These are phyloP conservation scores for Archips crataeganus DNA, from an alignment of 2,888 invertebrate genomes.

Conservation along the genomic window DNA sequence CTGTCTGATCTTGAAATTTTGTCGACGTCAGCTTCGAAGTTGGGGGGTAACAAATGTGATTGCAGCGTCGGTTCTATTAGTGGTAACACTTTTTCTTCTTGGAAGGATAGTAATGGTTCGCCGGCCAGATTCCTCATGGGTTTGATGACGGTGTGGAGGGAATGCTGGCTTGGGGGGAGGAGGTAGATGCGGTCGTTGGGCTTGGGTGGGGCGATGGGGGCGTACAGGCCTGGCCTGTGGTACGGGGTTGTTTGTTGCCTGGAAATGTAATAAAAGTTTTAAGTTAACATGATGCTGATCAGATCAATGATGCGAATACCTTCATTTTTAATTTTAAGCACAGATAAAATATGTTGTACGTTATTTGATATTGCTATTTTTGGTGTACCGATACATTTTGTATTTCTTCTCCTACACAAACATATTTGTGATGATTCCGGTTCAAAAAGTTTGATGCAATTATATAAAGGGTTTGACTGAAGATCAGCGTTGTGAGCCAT, in stretches of 20 bases:
- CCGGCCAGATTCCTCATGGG: conserved; percentile 63
- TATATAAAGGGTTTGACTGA: no score
- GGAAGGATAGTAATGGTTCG: conserved; percentile 68
- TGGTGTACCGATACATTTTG: no score
- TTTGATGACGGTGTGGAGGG: conserved; percentile 72
- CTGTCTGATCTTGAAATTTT: conserved; percentile 68
- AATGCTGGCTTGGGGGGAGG: conserved; percentile 68
- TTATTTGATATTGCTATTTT: no score
- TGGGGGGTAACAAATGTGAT: conserved; percentile 67
- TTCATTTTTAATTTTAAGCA: no score
- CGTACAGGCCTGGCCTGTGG: conserved; percentile 84
- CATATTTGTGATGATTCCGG: no score
- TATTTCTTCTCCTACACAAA: no score
- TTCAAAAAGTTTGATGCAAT: no score
- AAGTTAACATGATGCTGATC: background rate
- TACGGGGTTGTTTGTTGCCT: conserved; percentile 73
- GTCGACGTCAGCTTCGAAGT: conserved; percentile 58
- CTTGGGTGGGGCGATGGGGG: conserved; percentile 80
- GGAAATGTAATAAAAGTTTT: conserved; percentile 48
- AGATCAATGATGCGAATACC: no score
- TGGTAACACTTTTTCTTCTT: conserved; percentile 70
- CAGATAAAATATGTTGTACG: no score
- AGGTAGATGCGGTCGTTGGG: conserved; percentile 66
- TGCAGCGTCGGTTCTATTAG: conserved; percentile 69
- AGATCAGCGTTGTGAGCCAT: no score